Conservation (phyloP, 2,113 vertebrate genomes). For the Craseonycteris thonglongyai region DNA sequence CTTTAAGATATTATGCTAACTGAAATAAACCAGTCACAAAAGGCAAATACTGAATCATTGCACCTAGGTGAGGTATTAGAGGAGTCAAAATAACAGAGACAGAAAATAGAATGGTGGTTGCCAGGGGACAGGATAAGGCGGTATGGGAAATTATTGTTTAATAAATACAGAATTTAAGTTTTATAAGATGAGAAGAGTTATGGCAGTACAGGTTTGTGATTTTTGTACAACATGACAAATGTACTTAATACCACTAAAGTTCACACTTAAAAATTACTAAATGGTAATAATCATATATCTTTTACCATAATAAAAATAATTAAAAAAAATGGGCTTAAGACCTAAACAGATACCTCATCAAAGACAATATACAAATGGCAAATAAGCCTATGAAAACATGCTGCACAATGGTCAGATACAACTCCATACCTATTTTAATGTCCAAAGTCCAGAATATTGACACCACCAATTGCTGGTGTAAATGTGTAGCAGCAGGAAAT, state of each 20-base stretch:
- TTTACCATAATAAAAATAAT: neutral
- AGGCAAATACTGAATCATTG: neutral
- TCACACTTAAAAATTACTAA: neutral
- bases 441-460: rapidly evolving
- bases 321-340: neutral
- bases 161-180: neutral
- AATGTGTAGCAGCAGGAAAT: neutral
- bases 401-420: neutral
- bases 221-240: neutral
- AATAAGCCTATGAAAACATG: neutral
- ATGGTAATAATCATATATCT: neutral
- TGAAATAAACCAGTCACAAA: neutral
- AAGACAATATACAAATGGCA: neutral
- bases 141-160: neutral
- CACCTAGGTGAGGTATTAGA: neutral
- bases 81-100: neutral
- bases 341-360: neutral
- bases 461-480: neutral
- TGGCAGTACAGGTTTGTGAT: neutral
- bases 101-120: neutral
- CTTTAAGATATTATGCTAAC: neutral
- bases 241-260: neutral
- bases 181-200: neutral
- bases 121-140: neutral
- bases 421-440: neutral